These are phyloP conservation scores for Ara ararauna DNA, from an alignment of 2,797 vertebrate genomes.

Conservation along the genomic window DNA sequence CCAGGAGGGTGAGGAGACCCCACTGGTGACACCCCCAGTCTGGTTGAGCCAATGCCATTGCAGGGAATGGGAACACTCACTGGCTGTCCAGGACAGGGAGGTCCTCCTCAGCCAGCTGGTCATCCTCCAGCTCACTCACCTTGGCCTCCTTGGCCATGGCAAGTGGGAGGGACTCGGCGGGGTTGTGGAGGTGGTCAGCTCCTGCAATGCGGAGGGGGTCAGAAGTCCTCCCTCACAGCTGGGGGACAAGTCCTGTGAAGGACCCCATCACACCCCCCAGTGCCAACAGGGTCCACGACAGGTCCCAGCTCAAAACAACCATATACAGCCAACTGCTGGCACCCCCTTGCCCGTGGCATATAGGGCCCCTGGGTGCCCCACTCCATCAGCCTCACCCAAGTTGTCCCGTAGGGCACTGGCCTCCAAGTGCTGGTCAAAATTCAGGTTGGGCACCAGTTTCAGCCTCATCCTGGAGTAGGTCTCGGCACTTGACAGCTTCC, in stretches of 20 bases:
- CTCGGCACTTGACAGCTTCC: slow-evolving; percentile 92
- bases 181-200: slow-evolving; percentile 84
- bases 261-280: not conserved
- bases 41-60: fast-evolving
- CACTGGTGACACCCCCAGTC: fast-evolving
- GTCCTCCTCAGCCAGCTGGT: slow-evolving; percentile 93
- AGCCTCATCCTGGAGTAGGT: slow-evolving; percentile 97
- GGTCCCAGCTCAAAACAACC: not conserved
- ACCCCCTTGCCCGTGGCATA: fast-evolving
- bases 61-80: slow-evolving; percentile 79
- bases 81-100: slow-evolving; percentile 84
- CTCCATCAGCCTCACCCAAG: slow-evolving; percentile 81
- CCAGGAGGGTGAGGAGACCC: fast-evolving
- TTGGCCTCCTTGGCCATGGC: slow-evolving; percentile 96
- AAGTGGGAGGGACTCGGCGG: slow-evolving; percentile 80
- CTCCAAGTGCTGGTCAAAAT: slow-evolving; percentile 88
- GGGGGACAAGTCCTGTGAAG: not conserved
- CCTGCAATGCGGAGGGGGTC: slow-evolving; percentile 68
- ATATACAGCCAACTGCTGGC: fast-evolving
- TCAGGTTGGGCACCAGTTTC: slow-evolving; percentile 93
- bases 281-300: fast-evolving
- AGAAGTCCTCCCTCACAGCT: not conserved
- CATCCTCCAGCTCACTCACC: slow-evolving; percentile 93
- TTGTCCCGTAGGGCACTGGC: slow-evolving; percentile 96
- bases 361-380: not conserved